phyloP scores from a whole-genome alignment of 2,113 vertebrate genomes.

The Heliornis fulica region DNA sequence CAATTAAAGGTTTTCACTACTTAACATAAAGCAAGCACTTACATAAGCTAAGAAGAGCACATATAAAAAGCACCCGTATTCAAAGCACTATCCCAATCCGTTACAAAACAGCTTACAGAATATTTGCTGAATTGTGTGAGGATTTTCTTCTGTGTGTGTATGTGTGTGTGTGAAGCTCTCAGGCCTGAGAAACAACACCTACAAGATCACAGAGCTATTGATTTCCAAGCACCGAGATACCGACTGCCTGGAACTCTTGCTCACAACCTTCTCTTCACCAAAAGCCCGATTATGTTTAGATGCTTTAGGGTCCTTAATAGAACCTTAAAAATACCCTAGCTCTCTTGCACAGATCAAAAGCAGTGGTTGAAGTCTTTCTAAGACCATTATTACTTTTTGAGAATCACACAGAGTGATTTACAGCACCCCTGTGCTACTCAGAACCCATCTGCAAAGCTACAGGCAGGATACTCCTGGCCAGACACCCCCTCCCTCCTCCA shows the following conservation, averaged over 20 bases:
- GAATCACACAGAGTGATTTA: background rate
- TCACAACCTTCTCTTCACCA: background rate
- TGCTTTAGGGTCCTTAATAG: background rate
- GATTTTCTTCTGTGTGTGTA: background rate
- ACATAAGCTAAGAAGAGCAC: background rate
- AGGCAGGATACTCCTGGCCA: background rate
- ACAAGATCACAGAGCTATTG: background rate
- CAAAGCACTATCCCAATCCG: background rate
- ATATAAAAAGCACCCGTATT: background rate
- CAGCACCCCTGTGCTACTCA: rapidly evolving
- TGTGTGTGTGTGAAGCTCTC: background rate
- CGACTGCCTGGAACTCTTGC: background rate
- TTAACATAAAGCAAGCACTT: background rate
- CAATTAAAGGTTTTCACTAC: background rate
- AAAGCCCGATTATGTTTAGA: background rate
- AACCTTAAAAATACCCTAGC: background rate
- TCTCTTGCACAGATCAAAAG: background rate
- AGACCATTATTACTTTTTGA: background rate
- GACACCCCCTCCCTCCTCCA: background rate
- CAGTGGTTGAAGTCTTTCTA: rapidly evolving
- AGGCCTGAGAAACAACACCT: background rate
- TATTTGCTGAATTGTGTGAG: background rate
- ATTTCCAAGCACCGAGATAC: background rate
- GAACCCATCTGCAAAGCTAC: rapidly evolving
- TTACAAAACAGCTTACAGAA: background rate